Evolutionary conservation across 2,888 invertebrate genomes (phyloP), one percentile per base, ranked within the genome.

Genomic region (Odontothrips loti): DNA sequence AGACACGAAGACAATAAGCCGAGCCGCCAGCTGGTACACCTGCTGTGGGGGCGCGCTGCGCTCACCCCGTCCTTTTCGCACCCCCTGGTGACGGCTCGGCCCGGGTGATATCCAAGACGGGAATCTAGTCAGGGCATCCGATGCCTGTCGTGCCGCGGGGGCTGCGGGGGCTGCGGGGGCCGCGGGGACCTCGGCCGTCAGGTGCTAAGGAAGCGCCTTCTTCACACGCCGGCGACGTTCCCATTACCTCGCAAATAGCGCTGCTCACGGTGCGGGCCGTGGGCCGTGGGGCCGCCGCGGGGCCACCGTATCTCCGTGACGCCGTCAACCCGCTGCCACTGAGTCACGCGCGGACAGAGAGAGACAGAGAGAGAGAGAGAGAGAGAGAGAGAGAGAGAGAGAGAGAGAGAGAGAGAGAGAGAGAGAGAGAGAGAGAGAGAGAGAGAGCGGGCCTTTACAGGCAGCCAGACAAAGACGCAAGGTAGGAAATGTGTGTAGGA

Each of bases 191-290:
- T 6, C 34, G 34, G 34, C 34, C 34, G 34, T 12, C 68, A 75
- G 68, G 68, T 75, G 68, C 27, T 75, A 12, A 27, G 27, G 68
- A 75, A 27, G 68, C 68, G 68, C 27, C 68, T 75, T 27, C 68
- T 75, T 75, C 68, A 12, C 68, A 75, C 68, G 68, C 68, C 27
- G 58, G n/a, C 20, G 58, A 58, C 58, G 68, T 75, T 75, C 27
- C 68, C 68, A 75, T 75, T 27, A 75, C 68, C 23, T 23, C 12
- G 23, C 27, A 27, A 75, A 75, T 75, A 75, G 68, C 68, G 17
- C 58, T n/a, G n/a, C 58, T 17, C 17, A 20, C 58, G n/a, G 68
- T 27, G 17, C 58, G 20, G n/a, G 20, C 15, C 17, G 17, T n/a
- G n/a, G 58, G 51, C 51, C 1, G 58, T 2, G 34, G 34, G 34